phyloP scores from a whole-genome alignment of 2,797 vertebrate genomes.

The Microcaecilia unicolor region DNA sequence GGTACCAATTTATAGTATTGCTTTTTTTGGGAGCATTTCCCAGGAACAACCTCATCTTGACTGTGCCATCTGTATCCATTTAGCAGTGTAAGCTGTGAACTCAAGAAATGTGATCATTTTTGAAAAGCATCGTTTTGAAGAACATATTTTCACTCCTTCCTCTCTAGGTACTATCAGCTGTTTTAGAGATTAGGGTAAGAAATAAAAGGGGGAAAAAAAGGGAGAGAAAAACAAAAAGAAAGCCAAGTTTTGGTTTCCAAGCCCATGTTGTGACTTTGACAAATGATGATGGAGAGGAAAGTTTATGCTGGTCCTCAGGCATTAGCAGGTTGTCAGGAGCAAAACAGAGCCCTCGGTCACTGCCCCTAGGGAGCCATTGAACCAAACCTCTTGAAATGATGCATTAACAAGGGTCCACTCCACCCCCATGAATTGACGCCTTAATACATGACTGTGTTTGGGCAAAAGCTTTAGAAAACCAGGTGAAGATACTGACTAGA shows the following conservation, averaged over 20 bases:
- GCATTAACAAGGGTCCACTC: slow-evolving; percentile 38
- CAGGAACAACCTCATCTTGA: too few relatives aligned
- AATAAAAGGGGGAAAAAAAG: slow-evolving; percentile 6
- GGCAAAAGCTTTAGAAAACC: slow-evolving; percentile 29
- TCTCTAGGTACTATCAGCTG: slow-evolving; percentile 42
- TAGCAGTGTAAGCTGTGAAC: too few relatives aligned
- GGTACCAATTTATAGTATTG: too few relatives aligned
- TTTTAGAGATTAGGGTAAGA: slow-evolving; percentile 53
- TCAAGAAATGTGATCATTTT: too few relatives aligned
- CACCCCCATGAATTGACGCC: slow-evolving; percentile 22
- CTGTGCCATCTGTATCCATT: too few relatives aligned
- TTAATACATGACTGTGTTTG: slow-evolving; percentile 19
- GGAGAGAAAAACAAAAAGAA: slow-evolving; percentile 27
- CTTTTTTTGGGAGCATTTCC: too few relatives aligned
- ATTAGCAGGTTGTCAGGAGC: slow-evolving; percentile 69
- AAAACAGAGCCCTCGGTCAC: slow-evolving; percentile 39
- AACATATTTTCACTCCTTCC: too few relatives aligned
- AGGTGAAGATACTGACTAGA: slow-evolving; percentile 50
- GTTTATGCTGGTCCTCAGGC: slow-evolving; percentile 49
- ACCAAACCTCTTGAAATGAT: slow-evolving; percentile 45
- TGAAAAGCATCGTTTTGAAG: too few relatives aligned
- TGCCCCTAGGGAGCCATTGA: slow-evolving; percentile 45
- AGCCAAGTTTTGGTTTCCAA: slow-evolving; percentile 36
- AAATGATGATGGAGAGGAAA: slow-evolving; percentile 48
- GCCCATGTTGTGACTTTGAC: slow-evolving; percentile 53